phyloP scores from a whole-genome alignment of 2,113 vertebrate species.

The Hylia prasina region DNA sequence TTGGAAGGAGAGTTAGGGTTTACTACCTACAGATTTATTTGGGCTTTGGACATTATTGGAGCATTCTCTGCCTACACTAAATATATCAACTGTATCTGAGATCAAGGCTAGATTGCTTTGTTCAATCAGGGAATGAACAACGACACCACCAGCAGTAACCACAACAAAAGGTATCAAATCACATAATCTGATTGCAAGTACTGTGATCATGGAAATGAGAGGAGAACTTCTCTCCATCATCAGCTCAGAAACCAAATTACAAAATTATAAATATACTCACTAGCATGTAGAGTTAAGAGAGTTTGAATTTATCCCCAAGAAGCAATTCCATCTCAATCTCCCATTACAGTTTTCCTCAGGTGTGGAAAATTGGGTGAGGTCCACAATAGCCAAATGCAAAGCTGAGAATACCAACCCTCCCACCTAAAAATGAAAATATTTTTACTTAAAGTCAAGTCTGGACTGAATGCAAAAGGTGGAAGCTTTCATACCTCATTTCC shows the following conservation, averaged over 20 bases:
- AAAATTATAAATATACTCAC: neutral
- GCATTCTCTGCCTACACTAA: neutral
- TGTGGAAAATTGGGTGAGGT: neutral
- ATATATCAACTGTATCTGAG: neutral
- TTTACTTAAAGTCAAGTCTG: neutral
- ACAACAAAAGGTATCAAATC: neutral
- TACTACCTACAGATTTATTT: neutral
- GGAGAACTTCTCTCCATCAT: neutral
- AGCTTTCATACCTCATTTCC: neutral
- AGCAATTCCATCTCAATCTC: neutral
- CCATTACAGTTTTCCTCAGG: neutral
- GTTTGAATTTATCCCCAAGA: neutral
- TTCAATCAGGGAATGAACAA: neutral
- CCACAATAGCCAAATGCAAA: neutral
- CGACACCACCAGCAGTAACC: neutral
- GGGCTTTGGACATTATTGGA: neutral
- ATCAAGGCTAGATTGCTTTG: neutral
- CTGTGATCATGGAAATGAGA: neutral
- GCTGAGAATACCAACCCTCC: neutral
- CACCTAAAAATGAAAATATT: neutral
- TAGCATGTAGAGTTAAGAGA: neutral
- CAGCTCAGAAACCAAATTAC: neutral
- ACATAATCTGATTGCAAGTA: neutral
- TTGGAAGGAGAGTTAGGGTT: neutral
- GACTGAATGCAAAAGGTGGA: neutral